phyloP scores from a whole-genome alignment of 2,113 vertebrate species.

The Menura novaehollandiae region DNA sequence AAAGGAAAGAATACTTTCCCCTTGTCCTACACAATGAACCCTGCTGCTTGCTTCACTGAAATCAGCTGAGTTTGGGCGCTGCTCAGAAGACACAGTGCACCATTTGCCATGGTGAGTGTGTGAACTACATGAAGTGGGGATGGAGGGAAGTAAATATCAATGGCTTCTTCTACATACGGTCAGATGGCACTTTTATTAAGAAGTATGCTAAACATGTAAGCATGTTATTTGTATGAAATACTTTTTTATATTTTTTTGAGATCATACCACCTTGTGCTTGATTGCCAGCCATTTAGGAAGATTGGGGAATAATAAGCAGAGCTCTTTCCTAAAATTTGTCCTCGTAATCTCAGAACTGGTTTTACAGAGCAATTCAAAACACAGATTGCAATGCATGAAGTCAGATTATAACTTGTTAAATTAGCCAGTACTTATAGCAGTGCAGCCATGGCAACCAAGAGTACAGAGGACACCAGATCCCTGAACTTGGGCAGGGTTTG shows the following conservation, averaged over 20 bases:
- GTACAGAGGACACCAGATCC: background rate
- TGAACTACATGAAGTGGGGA: background rate
- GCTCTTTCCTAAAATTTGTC: background rate
- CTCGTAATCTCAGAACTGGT: background rate
- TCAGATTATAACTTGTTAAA: background rate
- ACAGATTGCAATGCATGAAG: background rate
- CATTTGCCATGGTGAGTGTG: background rate
- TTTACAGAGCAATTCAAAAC: background rate
- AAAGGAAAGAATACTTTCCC: background rate
- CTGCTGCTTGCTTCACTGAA: background rate
- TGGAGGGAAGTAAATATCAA: background rate
- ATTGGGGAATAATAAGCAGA: background rate
- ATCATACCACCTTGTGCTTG: background rate
- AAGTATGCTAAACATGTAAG: background rate
- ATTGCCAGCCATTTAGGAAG: background rate
- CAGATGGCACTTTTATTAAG: background rate
- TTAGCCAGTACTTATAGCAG: background rate
- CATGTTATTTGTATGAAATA: background rate
- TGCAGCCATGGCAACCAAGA: slow-evolving; percentile 13
- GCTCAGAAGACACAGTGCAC: fast-evolving
- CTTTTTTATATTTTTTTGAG: background rate
- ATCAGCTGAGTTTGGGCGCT: background rate
- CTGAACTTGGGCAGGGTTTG: background rate
- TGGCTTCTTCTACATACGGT: background rate
- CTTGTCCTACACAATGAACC: background rate